Evolutionary conservation across 2,888 invertebrate species (phyloP).

Genomic region (Cryptophagus acutangulus): DNA sequence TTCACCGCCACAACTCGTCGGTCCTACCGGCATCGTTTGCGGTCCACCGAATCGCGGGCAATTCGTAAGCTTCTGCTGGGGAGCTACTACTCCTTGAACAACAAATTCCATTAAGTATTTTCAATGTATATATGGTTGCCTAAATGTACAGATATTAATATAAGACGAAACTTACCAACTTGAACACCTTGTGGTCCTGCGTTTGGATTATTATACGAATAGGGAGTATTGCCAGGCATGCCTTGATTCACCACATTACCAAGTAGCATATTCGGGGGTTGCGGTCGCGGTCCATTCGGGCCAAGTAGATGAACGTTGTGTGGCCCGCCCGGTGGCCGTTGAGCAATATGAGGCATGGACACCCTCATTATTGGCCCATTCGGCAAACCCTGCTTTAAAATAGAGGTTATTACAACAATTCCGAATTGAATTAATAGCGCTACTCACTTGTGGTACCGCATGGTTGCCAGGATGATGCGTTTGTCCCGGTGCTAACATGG

Average conservation of each 20-base stretch:
- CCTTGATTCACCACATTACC: constrained; percentile 54
- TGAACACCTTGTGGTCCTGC: constrained; percentile 49
- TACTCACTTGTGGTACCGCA: constrained; percentile 36
- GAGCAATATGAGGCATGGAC: constrained; percentile 47
- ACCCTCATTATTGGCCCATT: constrained; percentile 71
- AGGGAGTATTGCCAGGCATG: constrained; percentile 49
- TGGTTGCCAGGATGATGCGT: constrained; percentile 42
- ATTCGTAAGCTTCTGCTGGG: constrained; percentile 48
- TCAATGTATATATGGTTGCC: not conserved
- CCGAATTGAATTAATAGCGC: constrained; percentile 17
- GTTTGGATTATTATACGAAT: constrained; percentile 56
- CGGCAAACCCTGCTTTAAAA: constrained; percentile 57
- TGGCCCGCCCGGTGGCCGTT: constrained; percentile 44
- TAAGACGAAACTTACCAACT: constrained; percentile 37
- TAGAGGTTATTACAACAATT: constrained; percentile 8
- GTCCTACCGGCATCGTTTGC: constrained; percentile 31
- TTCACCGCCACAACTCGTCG: constrained; percentile 52
- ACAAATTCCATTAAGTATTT: not conserved
- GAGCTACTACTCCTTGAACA: constrained; percentile 55
- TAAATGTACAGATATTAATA: no score
- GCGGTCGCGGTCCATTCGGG: constrained; percentile 59
- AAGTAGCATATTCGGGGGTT: constrained; percentile 52
- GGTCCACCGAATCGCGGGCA: constrained; percentile 44
- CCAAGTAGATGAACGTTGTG: constrained; percentile 53
- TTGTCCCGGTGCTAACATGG: constrained; percentile 59